These are phyloP conservation scores for Numida meleagris DNA, from an alignment of 2,113 vertebrate species.

Conservation along the genomic window DNA sequence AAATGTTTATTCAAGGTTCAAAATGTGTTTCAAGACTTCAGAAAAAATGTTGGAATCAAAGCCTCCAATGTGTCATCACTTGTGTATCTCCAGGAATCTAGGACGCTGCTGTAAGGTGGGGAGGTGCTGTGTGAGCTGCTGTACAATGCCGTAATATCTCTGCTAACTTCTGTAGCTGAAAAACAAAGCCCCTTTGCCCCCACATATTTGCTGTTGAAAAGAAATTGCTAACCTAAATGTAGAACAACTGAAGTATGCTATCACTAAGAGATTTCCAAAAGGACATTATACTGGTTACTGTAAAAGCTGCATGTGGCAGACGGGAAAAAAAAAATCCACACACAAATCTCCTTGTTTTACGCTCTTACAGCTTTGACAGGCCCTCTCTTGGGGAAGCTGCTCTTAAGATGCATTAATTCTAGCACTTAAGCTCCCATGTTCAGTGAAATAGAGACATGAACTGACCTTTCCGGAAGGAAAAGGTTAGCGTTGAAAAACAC, in stretches of 20 bases:
- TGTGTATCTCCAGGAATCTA: background rate
- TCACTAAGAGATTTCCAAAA: slow-evolving; percentile 6
- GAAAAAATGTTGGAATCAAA: background rate
- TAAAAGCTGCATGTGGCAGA: background rate
- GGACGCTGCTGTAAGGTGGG: background rate
- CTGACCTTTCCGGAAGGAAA: slow-evolving; percentile 37
- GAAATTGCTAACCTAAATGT: background rate
- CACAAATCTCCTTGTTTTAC: slow-evolving; percentile 4
- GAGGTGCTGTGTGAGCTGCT: background rate
- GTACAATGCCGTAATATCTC: background rate
- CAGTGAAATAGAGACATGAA: background rate
- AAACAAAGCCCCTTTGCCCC: background rate
- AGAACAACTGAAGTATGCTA: background rate
- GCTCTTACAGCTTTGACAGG: slow-evolving; percentile 8
- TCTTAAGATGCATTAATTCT: slow-evolving; percentile 39
- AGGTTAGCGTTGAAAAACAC: slow-evolving; percentile 15
- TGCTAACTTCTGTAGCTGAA: background rate
- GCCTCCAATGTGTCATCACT: background rate
- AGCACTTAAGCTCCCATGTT: slow-evolving; percentile 2
- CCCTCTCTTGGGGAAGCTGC: background rate
- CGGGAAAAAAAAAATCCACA: background rate
- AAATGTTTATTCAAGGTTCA: background rate
- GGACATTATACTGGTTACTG: background rate
- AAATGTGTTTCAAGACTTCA: background rate
- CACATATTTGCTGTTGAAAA: background rate